phyloP scores from a whole-genome alignment of 2,797 vertebrate genomes.

The Orestias chungarensis region DNA sequence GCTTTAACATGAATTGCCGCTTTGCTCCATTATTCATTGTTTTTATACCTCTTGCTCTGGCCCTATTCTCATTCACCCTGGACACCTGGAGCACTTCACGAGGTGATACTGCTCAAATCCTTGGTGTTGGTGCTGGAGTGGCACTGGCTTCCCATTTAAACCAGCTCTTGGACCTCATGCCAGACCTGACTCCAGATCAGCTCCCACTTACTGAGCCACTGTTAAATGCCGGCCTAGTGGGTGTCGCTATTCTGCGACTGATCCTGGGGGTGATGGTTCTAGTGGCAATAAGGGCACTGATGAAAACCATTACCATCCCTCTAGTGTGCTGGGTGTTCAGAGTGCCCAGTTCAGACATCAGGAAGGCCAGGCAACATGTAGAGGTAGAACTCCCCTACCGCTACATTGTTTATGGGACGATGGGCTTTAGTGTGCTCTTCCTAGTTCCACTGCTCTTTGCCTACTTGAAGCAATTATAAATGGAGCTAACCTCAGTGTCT shows the following conservation, averaged over 20 bases:
- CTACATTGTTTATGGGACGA: slow-evolving; percentile 88
- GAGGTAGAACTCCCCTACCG: slow-evolving; percentile 95
- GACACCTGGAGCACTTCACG: slow-evolving; percentile 98
- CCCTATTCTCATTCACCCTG: slow-evolving; percentile 93
- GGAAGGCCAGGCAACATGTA: slow-evolving; percentile 91
- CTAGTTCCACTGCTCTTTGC: slow-evolving; percentile 87
- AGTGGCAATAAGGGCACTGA: slow-evolving; percentile 78
- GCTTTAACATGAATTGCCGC: slow-evolving; percentile 86
- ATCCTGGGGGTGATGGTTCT: slow-evolving; percentile 85
- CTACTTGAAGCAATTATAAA: slow-evolving; percentile 83
- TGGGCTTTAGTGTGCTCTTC: slow-evolving; percentile 90
- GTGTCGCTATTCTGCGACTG: slow-evolving; percentile 77
- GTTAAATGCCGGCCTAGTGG: slow-evolving; percentile 75
- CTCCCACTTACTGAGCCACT: slow-evolving; percentile 80
- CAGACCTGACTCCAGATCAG: slow-evolving; percentile 75
- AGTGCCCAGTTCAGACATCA: slow-evolving; percentile 79
- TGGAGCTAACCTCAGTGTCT: background rate
- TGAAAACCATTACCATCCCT: slow-evolving; percentile 90
- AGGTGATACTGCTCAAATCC: slow-evolving; percentile 94
- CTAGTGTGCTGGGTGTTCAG: slow-evolving; percentile 83
- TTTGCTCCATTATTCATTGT: slow-evolving; percentile 89
- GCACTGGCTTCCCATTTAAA: slow-evolving; percentile 89
- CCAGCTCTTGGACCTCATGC: slow-evolving; percentile 79
- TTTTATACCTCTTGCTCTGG: slow-evolving; percentile 86
- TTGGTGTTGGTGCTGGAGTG: slow-evolving; percentile 92